Base-by-base conservation (phyloP, 2,797 vertebrate genomes). In the Argyrosomus regius region DNA sequence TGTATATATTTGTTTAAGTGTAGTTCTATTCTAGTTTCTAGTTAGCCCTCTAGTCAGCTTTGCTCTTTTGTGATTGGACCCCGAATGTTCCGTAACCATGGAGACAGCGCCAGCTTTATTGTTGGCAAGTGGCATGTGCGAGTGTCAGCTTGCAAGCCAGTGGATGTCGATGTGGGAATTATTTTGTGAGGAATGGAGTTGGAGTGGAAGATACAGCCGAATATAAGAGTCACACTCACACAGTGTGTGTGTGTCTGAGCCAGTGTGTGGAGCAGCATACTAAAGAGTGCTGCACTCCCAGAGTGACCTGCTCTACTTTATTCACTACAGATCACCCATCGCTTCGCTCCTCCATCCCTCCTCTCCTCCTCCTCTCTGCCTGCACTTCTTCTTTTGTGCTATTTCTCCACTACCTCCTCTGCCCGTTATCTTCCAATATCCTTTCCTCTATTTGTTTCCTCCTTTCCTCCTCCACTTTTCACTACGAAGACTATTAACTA, bases 61-160 rank as follows among this genome's bases (percentile, higher is more conserved):
- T 64, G 39, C 13, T 81, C 45, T 22, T 67, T 66, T 69, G 28
- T 60, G 53, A 82, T 77, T 71, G 69, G 64, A 45, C 57, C 31
- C 35, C 57, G 78, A 78, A 79, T 83, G 79, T 77, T 76, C 59
- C 56, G 89, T 91, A 87, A 88, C 91, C 83, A 85, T 85, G 84
- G 87, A 35, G 61, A 89, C 56, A 31, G 52, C 70, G 39, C 11
- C 69, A 62, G 54, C 43, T 24, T 53, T 43, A 60, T 31, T 16
- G n/a, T 48, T 74, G 80, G 53, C 56, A 50, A 22, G 18, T 16
- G 24, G 22, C 45, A 7, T 49, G 35, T 61, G 58, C 17, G 45
- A 60, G 48, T 24, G 53, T 76, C 73, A 56, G 41, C 22, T 43
- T 20, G 12, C 4, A 6, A 39, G 26, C 49, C 28, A 20, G 17